phyloP scores from a whole-genome alignment of 2,888 invertebrate species.

The Proisotoma minuta region DNA sequence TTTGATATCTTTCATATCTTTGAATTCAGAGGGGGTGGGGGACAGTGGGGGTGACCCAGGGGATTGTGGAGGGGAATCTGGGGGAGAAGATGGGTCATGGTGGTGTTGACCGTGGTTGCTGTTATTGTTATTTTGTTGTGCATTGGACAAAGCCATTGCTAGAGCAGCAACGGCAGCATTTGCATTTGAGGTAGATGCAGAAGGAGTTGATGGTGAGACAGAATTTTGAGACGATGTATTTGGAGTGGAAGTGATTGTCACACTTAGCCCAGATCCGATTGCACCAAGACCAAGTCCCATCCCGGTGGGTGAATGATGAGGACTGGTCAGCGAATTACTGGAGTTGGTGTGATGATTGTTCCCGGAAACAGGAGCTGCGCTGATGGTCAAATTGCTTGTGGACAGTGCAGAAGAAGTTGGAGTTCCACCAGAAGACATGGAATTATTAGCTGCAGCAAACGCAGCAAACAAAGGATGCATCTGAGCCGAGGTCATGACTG shows the following conservation, averaged over 20 bases:
- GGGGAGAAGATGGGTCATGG: slow-evolving; percentile 10
- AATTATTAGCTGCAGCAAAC: slow-evolving; percentile 31
- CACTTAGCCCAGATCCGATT: slow-evolving; percentile 27
- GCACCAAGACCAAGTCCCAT: neutral
- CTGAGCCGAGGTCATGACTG: slow-evolving; percentile 44
- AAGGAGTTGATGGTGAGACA: slow-evolving; percentile 24
- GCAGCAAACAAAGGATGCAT: slow-evolving; percentile 46
- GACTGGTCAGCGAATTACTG: neutral
- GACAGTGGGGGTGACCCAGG: slow-evolving; percentile 33
- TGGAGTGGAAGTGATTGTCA: slow-evolving; percentile 34
- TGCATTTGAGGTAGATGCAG: slow-evolving; percentile 5
- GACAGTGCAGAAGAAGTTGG: slow-evolving; percentile 14
- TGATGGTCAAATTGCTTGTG: slow-evolving; percentile 19
- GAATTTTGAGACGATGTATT: slow-evolving; percentile 20
- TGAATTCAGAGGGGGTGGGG: slow-evolving; percentile 24
- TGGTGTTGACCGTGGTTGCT: slow-evolving; percentile 15
- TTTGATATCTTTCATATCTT: neutral
- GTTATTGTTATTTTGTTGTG: too few relatives aligned
- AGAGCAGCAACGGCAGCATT: slow-evolving; percentile 35
- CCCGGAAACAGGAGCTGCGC: slow-evolving; percentile 9
- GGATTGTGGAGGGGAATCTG: slow-evolving; percentile 17
- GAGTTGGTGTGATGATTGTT: slow-evolving; percentile 5
- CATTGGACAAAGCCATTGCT: slow-evolving; percentile 27
- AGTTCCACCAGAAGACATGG: slow-evolving; percentile 14
- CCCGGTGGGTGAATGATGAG: slow-evolving; percentile 8